phyloP scores from a whole-genome alignment of 2,797 vertebrate genomes.

The Bradypodion pumilum region DNA sequence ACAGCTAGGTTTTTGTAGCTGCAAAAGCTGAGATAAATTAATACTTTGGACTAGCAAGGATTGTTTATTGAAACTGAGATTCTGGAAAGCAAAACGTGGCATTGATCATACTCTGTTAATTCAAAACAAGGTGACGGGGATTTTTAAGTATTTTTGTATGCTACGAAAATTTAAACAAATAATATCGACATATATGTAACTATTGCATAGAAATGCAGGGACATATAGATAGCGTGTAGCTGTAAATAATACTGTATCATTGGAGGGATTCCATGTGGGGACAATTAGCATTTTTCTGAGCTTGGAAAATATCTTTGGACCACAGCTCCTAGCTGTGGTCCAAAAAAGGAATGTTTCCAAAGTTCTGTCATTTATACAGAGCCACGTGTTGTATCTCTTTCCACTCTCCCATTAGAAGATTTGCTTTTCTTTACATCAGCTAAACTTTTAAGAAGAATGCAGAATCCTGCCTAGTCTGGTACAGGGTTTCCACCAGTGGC shows the following conservation, averaged over 20 bases:
- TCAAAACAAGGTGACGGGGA: conserved; percentile 43
- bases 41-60: conserved; percentile 70
- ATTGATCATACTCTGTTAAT: conserved; percentile 63
- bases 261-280: not conserved
- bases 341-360: too few relatives aligned
- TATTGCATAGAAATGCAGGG: not conserved
- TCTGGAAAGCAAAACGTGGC: conserved; percentile 70
- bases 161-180: not conserved
- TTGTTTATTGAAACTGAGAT: conserved; percentile 63
- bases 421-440: not conserved
- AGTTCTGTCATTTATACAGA: not conserved
- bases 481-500: not conserved
- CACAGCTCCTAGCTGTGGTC: too few relatives aligned
- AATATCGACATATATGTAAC: not conserved
- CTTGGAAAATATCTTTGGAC: too few relatives aligned
- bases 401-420: not conserved
- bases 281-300: not conserved
- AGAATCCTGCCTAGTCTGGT: not conserved
- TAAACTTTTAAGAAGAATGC: conserved; percentile 1
- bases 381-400: not conserved
- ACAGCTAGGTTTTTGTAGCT: conserved; percentile 70
- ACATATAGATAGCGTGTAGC: not conserved
- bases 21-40: conserved; percentile 71
- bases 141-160: not conserved
- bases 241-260: not conserved